Base-by-base conservation (phyloP, 2,113 vertebrate genomes). In the Phocoena phocoena region DNA sequence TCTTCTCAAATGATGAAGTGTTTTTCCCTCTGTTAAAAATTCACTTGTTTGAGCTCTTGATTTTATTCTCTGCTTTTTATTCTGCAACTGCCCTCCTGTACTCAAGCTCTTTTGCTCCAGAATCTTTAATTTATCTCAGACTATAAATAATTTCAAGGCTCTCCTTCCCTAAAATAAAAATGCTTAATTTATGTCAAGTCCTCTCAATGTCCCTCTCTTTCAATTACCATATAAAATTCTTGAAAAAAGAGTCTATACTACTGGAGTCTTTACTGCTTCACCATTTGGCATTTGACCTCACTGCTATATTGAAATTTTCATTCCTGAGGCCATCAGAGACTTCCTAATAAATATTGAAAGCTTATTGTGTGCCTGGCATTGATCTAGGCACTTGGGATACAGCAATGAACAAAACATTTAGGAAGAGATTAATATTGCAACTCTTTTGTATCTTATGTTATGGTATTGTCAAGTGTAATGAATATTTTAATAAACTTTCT, bases 401-500 rank as follows among this genome's bases (percentile, higher is more conserved):
- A 38, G 9, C 23, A 90, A 74, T 3, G 26, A 53, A n/a, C 23
- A 36, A 28, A 79, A 25, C 8, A 65, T 4, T 74, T 77, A 41
- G 50, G 26, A 81, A 80, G 50, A 80, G 11, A 70, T 8, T 82
- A 23, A 50, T 15, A 4, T 26, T 44, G 73, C 21, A 90, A 71
- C 18, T 53, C 23, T 47, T 36, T 62, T 55, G 20, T 28, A 58
- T 2, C 12, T n/a, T 50, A 25, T 0, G 2, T 58, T 77, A 33
- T 9, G 38, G 13, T 13, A 38, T 38, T 58, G 33, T 7, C n/a
- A 70, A 81, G 31, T 31, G 25, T 55, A 88, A 76, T 58, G 10
- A 44, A 74, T 38, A n/a, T 80, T 96, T 90, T 63, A 20, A 81
- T 76, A 68, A 55, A 71, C 55, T 89, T 96, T 81, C 11, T 31